Percentiles rank a stretch among this genome's conserved stretches.
These are phyloP conservation scores for Myiagra hebetior DNA, from an alignment of 2,113 vertebrate species.

Conservation along the genomic window DNA sequence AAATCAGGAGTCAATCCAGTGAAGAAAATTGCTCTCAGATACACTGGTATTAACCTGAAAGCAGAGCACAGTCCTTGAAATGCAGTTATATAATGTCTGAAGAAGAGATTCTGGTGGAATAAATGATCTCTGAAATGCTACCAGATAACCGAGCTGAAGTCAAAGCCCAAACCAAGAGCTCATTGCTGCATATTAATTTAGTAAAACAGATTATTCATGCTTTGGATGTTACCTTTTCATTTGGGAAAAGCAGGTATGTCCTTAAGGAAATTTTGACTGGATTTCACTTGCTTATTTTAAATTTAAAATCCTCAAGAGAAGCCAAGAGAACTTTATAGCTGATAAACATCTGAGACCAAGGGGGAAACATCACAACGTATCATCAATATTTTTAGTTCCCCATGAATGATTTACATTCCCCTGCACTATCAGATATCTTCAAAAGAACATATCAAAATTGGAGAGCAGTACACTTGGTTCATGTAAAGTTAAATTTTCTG, in stretches of 20 bases:
- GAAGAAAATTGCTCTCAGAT: background rate
- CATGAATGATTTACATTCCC: conserved; percentile 51
- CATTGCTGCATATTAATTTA: background rate
- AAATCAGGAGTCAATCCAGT: background rate
- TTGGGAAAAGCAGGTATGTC: conserved; percentile 22
- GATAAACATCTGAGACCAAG: conserved; percentile 26
- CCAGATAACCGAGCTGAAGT: conserved; percentile 12
- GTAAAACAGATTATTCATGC: background rate
- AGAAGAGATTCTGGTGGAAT: background rate
- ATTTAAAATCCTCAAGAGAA: background rate
- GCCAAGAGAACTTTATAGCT: background rate
- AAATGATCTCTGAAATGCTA: conserved; percentile 14
- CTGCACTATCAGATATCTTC: conserved; percentile 16
- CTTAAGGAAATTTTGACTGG: background rate
- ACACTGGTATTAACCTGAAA: background rate
- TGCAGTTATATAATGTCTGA: background rate
- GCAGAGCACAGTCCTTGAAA: background rate
- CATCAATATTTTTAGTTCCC: conserved; percentile 39
- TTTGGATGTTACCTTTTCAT: conserved; percentile 8
- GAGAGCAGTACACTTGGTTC: background rate
- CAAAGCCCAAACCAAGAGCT: background rate
- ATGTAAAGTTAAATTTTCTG: conserved; percentile 26
- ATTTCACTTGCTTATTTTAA: background rate
- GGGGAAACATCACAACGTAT: background rate
- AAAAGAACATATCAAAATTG: conserved; percentile 25